Evolutionary conservation across 2,888 invertebrate genomes (phyloP).

Genomic region (Leptopterna dolabrata): DNA sequence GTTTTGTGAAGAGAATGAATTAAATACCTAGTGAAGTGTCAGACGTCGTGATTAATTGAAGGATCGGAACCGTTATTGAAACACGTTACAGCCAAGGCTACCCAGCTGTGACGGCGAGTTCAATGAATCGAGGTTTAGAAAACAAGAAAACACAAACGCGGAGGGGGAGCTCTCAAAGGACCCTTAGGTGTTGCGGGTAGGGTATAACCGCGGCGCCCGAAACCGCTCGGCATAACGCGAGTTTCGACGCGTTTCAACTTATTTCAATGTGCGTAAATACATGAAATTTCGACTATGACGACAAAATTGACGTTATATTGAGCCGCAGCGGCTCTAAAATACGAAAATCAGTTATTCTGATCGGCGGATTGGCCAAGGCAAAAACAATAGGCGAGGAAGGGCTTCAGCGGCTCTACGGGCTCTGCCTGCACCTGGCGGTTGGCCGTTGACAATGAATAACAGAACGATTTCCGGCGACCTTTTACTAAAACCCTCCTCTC

Average conservation of each 20-base stretch:
- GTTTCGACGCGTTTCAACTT: neutral
- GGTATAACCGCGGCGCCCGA: slow-evolving; percentile 42
- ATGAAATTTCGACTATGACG: neutral
- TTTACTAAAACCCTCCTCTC: neutral
- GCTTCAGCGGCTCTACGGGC: slow-evolving; percentile 23
- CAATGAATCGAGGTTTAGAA: slow-evolving; percentile 18
- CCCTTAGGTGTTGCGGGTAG: slow-evolving; percentile 22
- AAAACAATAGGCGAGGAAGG: neutral
- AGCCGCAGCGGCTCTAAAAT: neutral
- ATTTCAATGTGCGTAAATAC: no score
- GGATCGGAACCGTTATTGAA: neutral
- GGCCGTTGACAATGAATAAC: slow-evolving; percentile 40
- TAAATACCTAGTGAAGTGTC: neutral
- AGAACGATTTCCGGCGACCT: slow-evolving; percentile 42
- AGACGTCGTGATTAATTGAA: neutral
- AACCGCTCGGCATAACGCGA: neutral
- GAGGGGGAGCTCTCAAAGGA: neutral
- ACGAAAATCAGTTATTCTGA: neutral
- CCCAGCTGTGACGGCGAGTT: slow-evolving; percentile 15
- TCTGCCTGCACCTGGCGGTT: slow-evolving; percentile 5
- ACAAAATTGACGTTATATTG: neutral
- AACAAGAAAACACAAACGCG: slow-evolving; percentile 9
- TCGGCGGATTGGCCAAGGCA: neutral
- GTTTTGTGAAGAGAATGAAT: neutral
- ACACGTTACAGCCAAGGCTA: neutral